A percentile compares a stretch with the other conserved stretches of the same genome.
Evolutionary conservation across 2,113 vertebrate genomes (phyloP).

Genomic region (Mustelus asterias): DNA sequence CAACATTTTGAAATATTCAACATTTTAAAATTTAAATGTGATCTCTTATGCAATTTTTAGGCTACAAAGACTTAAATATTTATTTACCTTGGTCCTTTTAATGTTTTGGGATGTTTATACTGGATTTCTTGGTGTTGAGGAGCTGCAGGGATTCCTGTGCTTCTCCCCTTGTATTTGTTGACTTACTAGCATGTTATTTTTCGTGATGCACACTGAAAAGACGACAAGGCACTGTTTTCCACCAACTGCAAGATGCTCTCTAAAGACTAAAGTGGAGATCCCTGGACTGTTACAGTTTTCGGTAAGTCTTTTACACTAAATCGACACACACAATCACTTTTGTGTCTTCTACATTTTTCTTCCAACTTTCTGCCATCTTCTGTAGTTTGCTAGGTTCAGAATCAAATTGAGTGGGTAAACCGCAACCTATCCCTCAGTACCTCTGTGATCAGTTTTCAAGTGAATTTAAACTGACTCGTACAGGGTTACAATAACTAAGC

Average conservation of each 20-base stretch:
- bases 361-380: too few relatives aligned
- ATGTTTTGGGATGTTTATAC: not conserved
- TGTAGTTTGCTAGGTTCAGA: too few relatives aligned
- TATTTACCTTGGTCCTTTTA: not conserved
- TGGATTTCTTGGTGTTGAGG: not conserved
- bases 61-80: not conserved
- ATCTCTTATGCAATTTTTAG: not conserved
- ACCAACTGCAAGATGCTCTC: not conserved
- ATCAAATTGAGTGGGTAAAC: too few relatives aligned
- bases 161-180: not conserved
- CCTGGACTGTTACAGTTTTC: not conserved
- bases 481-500: too few relatives aligned
- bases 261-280: not conserved
- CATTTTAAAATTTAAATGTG: not conserved
- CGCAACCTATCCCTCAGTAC: too few relatives aligned
- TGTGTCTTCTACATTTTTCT: too few relatives aligned
- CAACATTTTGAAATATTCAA: too few relatives aligned
- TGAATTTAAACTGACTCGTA: too few relatives aligned
- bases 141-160: not conserved
- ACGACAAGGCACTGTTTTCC: not conserved
- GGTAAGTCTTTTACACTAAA: not conserved
- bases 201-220: not conserved
- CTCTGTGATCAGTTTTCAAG: too few relatives aligned
- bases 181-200: not conserved
- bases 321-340: too few relatives aligned